Evolutionary conservation across 2,888 invertebrate species (phyloP), one percentile per base, ranked within the genome.

Genomic region (Acrobasis suavella): DNA sequence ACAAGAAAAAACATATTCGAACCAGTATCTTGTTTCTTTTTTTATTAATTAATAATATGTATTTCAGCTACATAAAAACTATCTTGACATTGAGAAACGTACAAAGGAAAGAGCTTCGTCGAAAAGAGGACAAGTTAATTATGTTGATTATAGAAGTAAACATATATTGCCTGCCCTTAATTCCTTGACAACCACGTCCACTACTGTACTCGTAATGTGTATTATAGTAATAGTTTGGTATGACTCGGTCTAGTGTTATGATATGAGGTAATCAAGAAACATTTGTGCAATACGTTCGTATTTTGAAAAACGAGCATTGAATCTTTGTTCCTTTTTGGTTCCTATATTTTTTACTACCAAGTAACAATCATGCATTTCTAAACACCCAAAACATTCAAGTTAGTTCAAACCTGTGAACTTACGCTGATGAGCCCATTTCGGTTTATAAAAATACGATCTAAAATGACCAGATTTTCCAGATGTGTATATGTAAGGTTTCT

Each of bases 201-300:
- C 32, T 0, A 32, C 32, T 32, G 32, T 32, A 32, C 22, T 32
- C 52, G 14, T 42, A 14, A 42, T 56, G 56, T 42, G 42, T 32
- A 32, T 32, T 6, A 32, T 32, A 32, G 12, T 56, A 17, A 52
- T 52, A 32, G 32, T 52, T 52, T 42, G 56, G 22, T 22, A 42
- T 56, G 56, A 42, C 7, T 56, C 39, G 16, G 38, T 15, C 22
- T 55, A 55, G 38, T 55, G 38, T 56, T 56, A 42, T 16, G 42
- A 56, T n/a, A n/a, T 56, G 56, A 56, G 56, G 56, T 56, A 56
- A 56, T 55, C 16, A 12, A 39, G 22, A 52, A 22, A 55, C 14
- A 12, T 56, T 42, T 17, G 10, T 14, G 10, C 42, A 42, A 42
- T 7, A 12, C 14, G 42, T 42, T 42, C 42, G 10, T 42, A 42